A percentile compares a stretch with the other conserved stretches of the same genome.
Evolutionary conservation across 2,797 vertebrate genomes (phyloP).

Genomic region (Carapus acus): DNA sequence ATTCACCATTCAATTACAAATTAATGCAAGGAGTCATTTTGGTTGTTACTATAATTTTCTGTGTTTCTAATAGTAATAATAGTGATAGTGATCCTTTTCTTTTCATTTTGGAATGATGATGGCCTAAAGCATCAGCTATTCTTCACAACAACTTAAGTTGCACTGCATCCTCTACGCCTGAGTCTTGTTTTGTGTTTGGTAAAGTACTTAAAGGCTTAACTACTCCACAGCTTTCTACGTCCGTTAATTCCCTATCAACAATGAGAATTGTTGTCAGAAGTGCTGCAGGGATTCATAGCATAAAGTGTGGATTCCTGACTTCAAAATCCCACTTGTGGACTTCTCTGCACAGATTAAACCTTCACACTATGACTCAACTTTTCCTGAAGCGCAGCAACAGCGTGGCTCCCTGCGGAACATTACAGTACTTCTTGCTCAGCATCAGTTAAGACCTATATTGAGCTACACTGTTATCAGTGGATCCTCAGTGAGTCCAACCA

Average conservation of each 20-base stretch:
- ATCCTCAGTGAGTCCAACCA: conserved; percentile 9
- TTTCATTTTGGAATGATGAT: no score
- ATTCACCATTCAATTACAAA: not conserved
- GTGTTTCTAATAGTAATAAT: not conserved
- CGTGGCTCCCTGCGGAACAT: conserved; percentile 7
- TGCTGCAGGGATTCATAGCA: conserved; percentile 33
- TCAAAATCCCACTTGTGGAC: conserved; percentile 35
- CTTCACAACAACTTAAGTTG: no score
- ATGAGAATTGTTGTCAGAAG: conserved; percentile 55
- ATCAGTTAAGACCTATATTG: conserved; percentile 13
- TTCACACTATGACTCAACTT: conserved; percentile 21
- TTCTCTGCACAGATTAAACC: conserved; percentile 47
- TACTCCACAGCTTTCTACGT: conserved; percentile 43
- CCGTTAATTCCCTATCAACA: conserved; percentile 60
- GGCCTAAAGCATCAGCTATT: no score
- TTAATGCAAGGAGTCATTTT: not conserved
- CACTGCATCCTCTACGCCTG: conserved; percentile 27
- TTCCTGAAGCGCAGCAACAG: conserved; percentile 32
- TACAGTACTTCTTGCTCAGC: conserved; percentile 12
- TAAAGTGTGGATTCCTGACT: conserved; percentile 56
- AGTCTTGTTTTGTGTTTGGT: conserved; percentile 42
- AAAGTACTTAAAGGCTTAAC: conserved; percentile 51
- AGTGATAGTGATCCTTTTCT: no score
- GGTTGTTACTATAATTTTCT: not conserved
- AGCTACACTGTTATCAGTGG: conserved; percentile 1